A percentile compares a stretch with the other conserved stretches of the same genome.
These are phyloP conservation scores for Sclerurus mexicanus DNA, from an alignment of 2,113 vertebrate species.

Conservation along the genomic window DNA sequence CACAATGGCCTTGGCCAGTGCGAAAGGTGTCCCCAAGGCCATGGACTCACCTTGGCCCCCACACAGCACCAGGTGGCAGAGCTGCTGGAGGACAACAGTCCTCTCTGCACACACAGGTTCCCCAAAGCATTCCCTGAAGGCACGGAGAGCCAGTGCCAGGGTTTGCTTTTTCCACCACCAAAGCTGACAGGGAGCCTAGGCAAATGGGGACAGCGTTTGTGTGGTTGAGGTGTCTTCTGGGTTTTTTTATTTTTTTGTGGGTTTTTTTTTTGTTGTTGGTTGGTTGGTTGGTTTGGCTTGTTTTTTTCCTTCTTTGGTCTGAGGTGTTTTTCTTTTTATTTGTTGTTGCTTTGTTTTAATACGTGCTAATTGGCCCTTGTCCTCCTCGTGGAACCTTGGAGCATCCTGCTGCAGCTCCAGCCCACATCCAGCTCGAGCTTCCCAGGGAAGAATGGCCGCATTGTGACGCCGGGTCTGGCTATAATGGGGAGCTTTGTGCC, in stretches of 20 bases:
- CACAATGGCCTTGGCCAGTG: not conserved
- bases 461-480: not conserved
- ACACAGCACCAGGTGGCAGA: not conserved
- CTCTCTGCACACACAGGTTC: not conserved
- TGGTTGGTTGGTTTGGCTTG: not conserved
- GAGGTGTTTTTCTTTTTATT: not conserved
- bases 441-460: not conserved
- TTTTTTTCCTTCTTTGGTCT: not conserved
- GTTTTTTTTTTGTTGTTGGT: not conserved
- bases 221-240: not conserved
- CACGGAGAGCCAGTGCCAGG: not conserved
- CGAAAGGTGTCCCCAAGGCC: accelerated
- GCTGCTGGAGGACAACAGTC: not conserved
- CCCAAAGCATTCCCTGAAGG: not conserved
- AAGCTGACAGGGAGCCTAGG: not conserved
- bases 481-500: not conserved
- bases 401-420: not conserved
- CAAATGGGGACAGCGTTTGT: not conserved
- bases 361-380: not conserved
- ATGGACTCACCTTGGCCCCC: not conserved
- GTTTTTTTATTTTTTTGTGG: too few species aligned
- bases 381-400: not conserved
- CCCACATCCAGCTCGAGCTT: not conserved
- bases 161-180: not conserved
- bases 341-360: not conserved